phyloP scores from a whole-genome alignment of 2,888 invertebrate genomes.

The Camptogramma bilineatum region DNA sequence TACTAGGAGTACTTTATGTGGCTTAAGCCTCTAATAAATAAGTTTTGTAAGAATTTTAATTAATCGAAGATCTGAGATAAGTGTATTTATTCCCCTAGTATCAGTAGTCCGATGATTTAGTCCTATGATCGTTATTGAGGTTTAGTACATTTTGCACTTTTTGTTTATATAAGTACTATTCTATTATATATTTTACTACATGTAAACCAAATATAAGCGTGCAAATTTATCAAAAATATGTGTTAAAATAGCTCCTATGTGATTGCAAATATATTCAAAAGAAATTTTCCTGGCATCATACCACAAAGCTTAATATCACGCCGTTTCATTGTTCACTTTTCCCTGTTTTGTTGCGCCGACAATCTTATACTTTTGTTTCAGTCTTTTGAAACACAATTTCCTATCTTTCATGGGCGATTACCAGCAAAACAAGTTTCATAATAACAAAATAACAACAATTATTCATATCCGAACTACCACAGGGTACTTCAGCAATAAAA shows the following conservation, averaged over 20 bases:
- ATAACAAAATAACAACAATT: conserved; percentile 38
- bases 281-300: conserved; percentile 34
- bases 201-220: too few relatives aligned
- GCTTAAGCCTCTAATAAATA: too few relatives aligned
- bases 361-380: conserved; percentile 25
- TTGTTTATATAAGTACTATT: too few relatives aligned
- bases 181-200: too few relatives aligned
- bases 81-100: too few relatives aligned
- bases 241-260: background rate
- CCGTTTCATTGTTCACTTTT: conserved; percentile 51
- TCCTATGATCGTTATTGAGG: too few relatives aligned
- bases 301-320: conserved; percentile 52
- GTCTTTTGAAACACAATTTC: conserved; percentile 17
- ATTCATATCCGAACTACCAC: conserved; percentile 36
- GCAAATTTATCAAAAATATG: too few relatives aligned
- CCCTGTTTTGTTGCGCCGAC: conserved; percentile 58
- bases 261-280: background rate
- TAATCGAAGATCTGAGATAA: too few relatives aligned
- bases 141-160: too few relatives aligned
- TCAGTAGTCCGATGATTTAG: too few relatives aligned
- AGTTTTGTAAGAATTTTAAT: too few relatives aligned
- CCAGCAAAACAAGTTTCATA: conserved; percentile 33
- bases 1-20: too few relatives aligned
- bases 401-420: conserved; percentile 28
- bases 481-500: conserved; percentile 54